These are phyloP conservation scores for Halictus ligatus DNA, from an alignment of 2,888 invertebrate genomes.

Conservation along the genomic window DNA sequence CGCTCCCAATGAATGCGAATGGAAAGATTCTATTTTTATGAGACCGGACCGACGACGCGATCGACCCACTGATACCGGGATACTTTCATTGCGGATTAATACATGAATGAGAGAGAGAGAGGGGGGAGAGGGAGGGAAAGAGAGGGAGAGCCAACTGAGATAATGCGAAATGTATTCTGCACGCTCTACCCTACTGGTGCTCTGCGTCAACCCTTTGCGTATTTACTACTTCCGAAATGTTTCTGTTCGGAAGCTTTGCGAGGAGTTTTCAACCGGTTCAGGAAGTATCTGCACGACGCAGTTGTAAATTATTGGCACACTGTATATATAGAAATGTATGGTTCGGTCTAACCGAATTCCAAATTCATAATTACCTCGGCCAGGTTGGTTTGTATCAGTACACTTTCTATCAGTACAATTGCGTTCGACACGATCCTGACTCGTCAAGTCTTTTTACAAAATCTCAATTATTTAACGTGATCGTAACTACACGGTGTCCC, in stretches of 20 bases:
- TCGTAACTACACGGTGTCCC: too few relatives aligned
- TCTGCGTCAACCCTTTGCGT: neutral
- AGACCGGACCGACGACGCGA: neutral
- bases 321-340: neutral
- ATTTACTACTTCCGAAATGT: neutral
- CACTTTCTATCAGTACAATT: too few relatives aligned
- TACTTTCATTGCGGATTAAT: conserved; percentile 33
- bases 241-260: neutral
- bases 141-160: neutral
- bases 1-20: conserved; percentile 2
- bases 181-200: neutral
- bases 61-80: neutral
- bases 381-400: too few relatives aligned
- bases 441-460: too few relatives aligned
- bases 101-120: neutral
- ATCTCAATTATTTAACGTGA: too few relatives aligned
- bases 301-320: too few relatives aligned
- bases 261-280: neutral
- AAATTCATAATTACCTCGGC: too few relatives aligned
- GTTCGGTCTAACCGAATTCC: neutral
- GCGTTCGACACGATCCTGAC: too few relatives aligned
- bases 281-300: neutral
- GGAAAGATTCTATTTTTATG: neutral
- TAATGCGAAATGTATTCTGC: neutral
- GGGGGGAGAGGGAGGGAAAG: neutral